A percentile compares a stretch with the other conserved stretches of the same genome.
Conservation (phyloP, 2,888 invertebrate species). For the Tipula confusa region DNA sequence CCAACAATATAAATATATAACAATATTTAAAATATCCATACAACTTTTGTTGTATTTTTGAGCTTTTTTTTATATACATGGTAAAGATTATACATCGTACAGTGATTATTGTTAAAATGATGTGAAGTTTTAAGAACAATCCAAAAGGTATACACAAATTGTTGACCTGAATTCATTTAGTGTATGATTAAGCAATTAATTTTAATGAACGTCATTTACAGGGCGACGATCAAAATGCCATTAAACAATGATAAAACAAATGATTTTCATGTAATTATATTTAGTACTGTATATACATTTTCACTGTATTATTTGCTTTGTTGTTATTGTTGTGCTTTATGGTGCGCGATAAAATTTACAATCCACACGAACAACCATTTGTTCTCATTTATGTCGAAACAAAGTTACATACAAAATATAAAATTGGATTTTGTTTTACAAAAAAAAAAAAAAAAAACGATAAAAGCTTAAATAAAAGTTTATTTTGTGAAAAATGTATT, state of each 20-base stretch:
- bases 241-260: background rate
- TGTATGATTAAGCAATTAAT: background rate
- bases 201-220: background rate
- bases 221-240: background rate
- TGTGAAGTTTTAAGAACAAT: background rate
- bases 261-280: background rate
- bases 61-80: background rate
- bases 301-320: background rate
- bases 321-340: background rate
- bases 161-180: background rate
- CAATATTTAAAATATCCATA: background rate
- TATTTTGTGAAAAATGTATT: background rate
- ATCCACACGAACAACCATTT: conserved; percentile 9
- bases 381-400: conserved; percentile 20
- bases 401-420: background rate
- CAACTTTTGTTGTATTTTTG: background rate
- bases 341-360: background rate
- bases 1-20: background rate
- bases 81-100: background rate
- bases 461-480: conserved; percentile 8
- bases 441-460: no score
- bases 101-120: background rate
- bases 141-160: background rate
- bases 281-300: background rate
- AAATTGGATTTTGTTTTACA: background rate